Percentiles rank a stretch among this genome's conserved stretches.
Evolutionary conservation across 2,797 vertebrate species (phyloP).

Genomic region (Distichodus sexfasciatus): DNA sequence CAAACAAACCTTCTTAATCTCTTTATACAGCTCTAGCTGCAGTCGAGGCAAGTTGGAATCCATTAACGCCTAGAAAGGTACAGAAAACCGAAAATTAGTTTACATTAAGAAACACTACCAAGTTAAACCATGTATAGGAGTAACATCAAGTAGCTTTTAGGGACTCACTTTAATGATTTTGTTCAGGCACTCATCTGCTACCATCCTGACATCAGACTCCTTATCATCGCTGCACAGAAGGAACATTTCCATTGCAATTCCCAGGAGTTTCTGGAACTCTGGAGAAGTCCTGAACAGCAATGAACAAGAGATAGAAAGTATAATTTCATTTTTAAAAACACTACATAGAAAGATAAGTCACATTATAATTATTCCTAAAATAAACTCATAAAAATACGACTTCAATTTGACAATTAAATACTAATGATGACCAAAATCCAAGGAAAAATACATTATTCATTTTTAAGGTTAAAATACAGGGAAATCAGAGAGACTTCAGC

Average conservation of each 20-base stretch:
- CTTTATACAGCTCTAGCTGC: conserved; percentile 96
- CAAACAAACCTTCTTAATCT: conserved; percentile 93
- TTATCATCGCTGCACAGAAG: conserved; percentile 93
- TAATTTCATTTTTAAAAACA: conserved; percentile 34
- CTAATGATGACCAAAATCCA: too few species aligned
- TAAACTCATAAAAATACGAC: too few species aligned
- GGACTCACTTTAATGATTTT: conserved; percentile 95
- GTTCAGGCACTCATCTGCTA: conserved; percentile 98
- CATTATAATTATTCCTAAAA: too few species aligned
- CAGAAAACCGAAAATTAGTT: not conserved
- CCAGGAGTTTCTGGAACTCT: conserved; percentile 96
- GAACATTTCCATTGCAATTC: conserved; percentile 98
- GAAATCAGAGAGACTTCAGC: too few species aligned
- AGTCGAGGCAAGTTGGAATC: conserved; percentile 93
- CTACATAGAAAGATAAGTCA: too few species aligned
- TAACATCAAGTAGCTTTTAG: not conserved
- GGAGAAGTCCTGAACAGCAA: conserved; percentile 85
- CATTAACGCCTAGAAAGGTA: conserved; percentile 87
- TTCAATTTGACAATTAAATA: too few species aligned
- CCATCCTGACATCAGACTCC: conserved; percentile 97
- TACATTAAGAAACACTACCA: not conserved
- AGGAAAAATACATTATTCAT: too few species aligned
- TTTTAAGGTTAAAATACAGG: too few species aligned
- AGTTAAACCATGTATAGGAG: not conserved
- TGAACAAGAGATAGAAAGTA: conserved; percentile 11